Base-by-base conservation (phyloP, 1,140 invertebrate genomes). In the Drosophila punjabiensis region DNA sequence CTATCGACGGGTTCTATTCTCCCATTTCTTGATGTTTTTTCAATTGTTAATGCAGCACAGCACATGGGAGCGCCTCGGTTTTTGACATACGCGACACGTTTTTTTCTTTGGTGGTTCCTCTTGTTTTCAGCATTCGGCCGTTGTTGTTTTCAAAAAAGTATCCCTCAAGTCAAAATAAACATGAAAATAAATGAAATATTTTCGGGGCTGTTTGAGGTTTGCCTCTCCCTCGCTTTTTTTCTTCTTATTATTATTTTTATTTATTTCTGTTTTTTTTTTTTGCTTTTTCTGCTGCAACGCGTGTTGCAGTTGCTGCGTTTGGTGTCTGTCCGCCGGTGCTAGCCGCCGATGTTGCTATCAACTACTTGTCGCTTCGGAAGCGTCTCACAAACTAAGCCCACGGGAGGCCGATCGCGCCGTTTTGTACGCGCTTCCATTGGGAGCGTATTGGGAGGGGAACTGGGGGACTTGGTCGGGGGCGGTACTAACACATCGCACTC, bases 341-440 rank as follows among this genome's bases (percentile, higher is more conserved):
- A 39, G 58, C 41, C 41, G 61, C 69, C 65, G 73, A 37, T 79
- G 70, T 62, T 61, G 82, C 86, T 82, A 82, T 65, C 82, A 86
- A 81, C 86, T 90, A 88, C 86, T 88, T 84, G 73, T 75, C 85
- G 86, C 86, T 86, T 90, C 79, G 79, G 56, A 71, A 80, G 86
- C 86, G 86, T 90, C 86, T 90, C 86, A 86, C 86, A 90, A 82
- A 89, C 86, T 89, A 89, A 89, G 86, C 86, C 86, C 86, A 90
- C 71, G 86, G 82, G 82, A 79, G 86, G 75, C 84, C 86, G 86
- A 90, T 89, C 86, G 86, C 86, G 65, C 24, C 63, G 76, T 89
- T 90, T 89, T 89, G 86, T 89, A 90, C 71, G 39, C 61, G 52
- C 47, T 24, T 59, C 45, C 52, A 47, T 56, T 43, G 35, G 55